Conservation (phyloP, 2,797 vertebrate species). For the Arctocebus calabarensis region DNA sequence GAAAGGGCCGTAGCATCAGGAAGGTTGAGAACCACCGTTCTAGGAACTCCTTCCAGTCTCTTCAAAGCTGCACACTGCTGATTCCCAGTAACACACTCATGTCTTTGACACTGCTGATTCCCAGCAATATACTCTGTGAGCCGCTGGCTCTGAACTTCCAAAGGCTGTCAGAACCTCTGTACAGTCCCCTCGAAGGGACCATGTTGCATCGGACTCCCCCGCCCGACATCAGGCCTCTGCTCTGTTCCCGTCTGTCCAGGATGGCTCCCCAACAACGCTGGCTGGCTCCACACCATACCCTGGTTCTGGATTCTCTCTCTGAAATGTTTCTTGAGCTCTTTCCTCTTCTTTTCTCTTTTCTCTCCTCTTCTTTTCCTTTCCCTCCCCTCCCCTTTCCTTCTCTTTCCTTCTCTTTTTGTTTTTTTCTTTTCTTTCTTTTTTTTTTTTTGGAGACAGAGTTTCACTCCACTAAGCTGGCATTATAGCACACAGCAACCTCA, state of each 20-base stretch:
- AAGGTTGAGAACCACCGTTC: background rate
- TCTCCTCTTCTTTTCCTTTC: background rate
- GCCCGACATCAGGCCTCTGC: fast-evolving
- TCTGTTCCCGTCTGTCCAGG: background rate
- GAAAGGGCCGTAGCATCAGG: too few relatives aligned
- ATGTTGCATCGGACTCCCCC: too few relatives aligned
- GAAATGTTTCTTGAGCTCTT: background rate
- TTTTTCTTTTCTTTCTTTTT: too few relatives aligned
- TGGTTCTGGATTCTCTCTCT: background rate
- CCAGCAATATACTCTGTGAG: background rate
- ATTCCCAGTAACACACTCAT: background rate
- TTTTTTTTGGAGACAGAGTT: too few relatives aligned
- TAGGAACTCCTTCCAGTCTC: background rate
- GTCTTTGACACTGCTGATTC: background rate
- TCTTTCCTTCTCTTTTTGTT: too few relatives aligned
- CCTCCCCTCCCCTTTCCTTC: too few relatives aligned
- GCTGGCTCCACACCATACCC: background rate
- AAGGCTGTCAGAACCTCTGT: background rate
- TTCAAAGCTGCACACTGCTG: background rate
- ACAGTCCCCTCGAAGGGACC: background rate
- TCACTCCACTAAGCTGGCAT: too few relatives aligned
- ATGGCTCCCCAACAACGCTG: background rate
- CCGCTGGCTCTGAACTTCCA: background rate
- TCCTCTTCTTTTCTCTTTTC: background rate
- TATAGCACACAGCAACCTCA: too few relatives aligned